Base-by-base conservation (phyloP, 2,888 invertebrate species). In the Ariolimax columbianus region DNA sequence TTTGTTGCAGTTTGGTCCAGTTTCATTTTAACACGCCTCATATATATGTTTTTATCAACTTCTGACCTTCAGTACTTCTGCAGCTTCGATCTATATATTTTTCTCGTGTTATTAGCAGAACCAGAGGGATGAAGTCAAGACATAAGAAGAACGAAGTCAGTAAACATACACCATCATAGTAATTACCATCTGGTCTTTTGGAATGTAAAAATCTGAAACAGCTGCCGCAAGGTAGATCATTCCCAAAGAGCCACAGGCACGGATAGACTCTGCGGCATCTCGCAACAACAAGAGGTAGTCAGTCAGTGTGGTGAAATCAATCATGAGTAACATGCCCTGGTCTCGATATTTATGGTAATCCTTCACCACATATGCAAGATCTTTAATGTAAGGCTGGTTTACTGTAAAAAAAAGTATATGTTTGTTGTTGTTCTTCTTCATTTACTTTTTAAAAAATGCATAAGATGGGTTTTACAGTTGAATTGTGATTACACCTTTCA, bases 131-230 rank as follows among this genome's bases (percentile, higher is more conserved):
- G n/a, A n/a, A n/a, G n/a, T n/a, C n/a, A n/a, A n/a, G n/a, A n/a
- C n/a, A n/a, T n/a, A n/a, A n/a, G n/a, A n/a, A n/a, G n/a, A n/a
- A n/a, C n/a, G n/a, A n/a, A n/a, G n/a, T n/a, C n/a, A n/a, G n/a
- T n/a, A n/a, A n/a, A 66, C 30, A 66, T 33, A 36, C 38, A 72
- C 19, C 40, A 73, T 11, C 17, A 75, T 17, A 11, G 6, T 75
- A 80, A 40, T 95, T 94, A 98, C 98, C 96, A 99, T 97, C 95
- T 97, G 95, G 93, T 97, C 96, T 89, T 96, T 96, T 75, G 99
- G 99, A 94, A 99, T 96, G 94, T 99, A 99, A 95, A 99, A 99
- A 95, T 99, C 99, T 0, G 99, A 98, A 0, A 99, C 99, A 6
- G 99, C 99, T 0, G 99, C 99, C 33, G 99, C 99, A 83, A 99